Conservation (phyloP, 1,140 invertebrate species). For the Platyscapa corneri region DNA sequence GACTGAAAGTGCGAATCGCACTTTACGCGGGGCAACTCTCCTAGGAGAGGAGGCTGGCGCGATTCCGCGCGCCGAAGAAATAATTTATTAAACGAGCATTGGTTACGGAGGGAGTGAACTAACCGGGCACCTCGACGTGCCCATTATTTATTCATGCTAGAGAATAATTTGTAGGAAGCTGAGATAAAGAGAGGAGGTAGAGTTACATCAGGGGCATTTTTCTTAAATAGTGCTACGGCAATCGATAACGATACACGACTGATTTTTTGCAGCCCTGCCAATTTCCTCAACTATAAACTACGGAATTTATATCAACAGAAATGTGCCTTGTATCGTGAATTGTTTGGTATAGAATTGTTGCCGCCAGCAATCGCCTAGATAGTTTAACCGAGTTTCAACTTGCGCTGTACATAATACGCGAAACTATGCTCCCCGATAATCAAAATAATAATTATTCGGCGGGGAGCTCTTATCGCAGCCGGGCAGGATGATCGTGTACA, state of each 20-base stretch:
- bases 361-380: neutral
- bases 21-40: neutral
- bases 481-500: neutral
- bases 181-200: neutral
- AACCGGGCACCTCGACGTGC: too few relatives aligned
- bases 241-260: constrained; percentile 16
- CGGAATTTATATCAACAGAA: constrained; percentile 1
- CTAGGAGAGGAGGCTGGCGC: neutral
- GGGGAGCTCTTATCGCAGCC: neutral
- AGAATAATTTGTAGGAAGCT: neutral
- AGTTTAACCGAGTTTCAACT: neutral
- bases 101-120: neutral
- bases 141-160: constrained; percentile 33
- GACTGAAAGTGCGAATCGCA: constrained; percentile 43
- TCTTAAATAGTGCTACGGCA: constrained; percentile 30
- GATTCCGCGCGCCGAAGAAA: neutral
- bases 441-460: constrained; percentile 31
- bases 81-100: neutral
- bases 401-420: constrained; percentile 29
- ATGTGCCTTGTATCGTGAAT: constrained; percentile 37
- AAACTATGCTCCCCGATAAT: constrained; percentile 37
- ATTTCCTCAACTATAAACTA: constrained; percentile 40
- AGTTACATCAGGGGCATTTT: constrained; percentile 46
- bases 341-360: constrained; percentile 13
- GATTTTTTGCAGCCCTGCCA: constrained; percentile 45